These are phyloP conservation scores for Bubo blakistoni DNA, from an alignment of 2,113 vertebrate genomes.

Conservation along the genomic window DNA sequence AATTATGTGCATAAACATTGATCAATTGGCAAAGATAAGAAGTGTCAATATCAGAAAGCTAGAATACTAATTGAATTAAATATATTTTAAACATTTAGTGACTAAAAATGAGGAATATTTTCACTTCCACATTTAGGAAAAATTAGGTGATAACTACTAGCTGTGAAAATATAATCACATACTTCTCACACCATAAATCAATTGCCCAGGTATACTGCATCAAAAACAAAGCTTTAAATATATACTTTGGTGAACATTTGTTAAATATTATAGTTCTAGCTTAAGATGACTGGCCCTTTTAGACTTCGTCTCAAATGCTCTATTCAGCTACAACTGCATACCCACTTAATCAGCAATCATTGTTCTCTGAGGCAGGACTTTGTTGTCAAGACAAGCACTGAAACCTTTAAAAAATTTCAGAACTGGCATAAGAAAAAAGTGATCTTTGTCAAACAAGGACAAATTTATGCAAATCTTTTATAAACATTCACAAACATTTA, in stretches of 20 bases:
- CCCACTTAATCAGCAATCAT: conserved; percentile 80
- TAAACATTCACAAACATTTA: conserved; percentile 87
- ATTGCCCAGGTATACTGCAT: conserved; percentile 46
- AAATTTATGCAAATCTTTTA: conserved; percentile 87
- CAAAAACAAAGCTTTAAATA: conserved; percentile 25
- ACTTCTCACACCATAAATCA: not conserved
- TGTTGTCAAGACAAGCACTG: conserved; percentile 76
- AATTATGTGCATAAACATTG: not conserved
- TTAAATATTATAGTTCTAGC: conserved; percentile 70
- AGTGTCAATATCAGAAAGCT: not conserved
- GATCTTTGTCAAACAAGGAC: conserved; percentile 78
- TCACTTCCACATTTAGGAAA: not conserved
- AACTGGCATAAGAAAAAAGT: conserved; percentile 79
- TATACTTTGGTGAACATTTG: conserved; percentile 41
- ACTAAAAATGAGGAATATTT: not conserved
- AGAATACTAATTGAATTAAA: not conserved
- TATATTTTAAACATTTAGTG: not conserved
- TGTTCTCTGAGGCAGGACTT: conserved; percentile 74
- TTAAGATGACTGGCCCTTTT: conserved; percentile 66
- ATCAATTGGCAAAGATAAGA: not conserved
- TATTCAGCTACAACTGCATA: conserved; percentile 64
- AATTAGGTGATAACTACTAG: not conserved
- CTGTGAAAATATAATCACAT: not conserved
- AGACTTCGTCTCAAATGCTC: conserved; percentile 39
- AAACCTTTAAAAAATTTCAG: conserved; percentile 74